Percentiles rank a stretch among this genome's conserved stretches.
Evolutionary conservation across 35 echinoderm and acorn worm species (phyloP).

Genomic region (Eucidaris tribuloides): DNA sequence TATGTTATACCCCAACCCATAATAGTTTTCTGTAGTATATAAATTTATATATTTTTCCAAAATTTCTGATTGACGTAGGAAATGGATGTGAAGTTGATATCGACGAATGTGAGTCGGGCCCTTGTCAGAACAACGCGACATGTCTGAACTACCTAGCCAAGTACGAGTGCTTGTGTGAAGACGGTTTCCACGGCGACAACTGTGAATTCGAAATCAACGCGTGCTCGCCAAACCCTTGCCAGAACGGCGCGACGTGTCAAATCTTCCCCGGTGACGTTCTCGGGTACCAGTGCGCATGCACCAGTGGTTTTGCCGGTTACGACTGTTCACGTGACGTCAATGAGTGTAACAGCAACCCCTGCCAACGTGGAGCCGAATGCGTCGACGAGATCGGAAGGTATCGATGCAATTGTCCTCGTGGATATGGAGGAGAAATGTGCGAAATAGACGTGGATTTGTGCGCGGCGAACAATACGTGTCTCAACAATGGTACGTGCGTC

Average conservation of each 20-base stretch:
- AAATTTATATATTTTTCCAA: too few species aligned
- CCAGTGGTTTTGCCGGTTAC: not conserved
- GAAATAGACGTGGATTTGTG: slow-evolving; percentile 29
- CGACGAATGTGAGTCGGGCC: slow-evolving; percentile 2
- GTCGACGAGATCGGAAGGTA: not conserved
- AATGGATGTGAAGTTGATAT: not conserved
- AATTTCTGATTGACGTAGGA: too few species aligned
- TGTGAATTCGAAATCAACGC: slow-evolving; percentile 23
- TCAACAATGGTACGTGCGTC: slow-evolving; percentile 6
- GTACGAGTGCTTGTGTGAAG: not conserved
- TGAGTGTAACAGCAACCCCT: slow-evolving; percentile 8
- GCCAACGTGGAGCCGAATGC: not conserved
- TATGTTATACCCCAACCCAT: too few species aligned
- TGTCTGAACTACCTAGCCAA: not conserved
- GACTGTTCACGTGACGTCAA: slow-evolving; percentile 19
- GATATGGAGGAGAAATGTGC: not conserved
- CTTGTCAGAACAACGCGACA: slow-evolving; percentile 18
- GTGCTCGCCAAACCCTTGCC: not conserved
- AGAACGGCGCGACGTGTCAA: not conserved
- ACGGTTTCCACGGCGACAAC: slow-evolving; percentile 9
- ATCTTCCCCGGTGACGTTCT: not conserved
- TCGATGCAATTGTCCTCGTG: not conserved
- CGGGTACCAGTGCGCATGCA: not conserved
- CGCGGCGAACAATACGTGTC: not conserved
- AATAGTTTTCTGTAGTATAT: too few species aligned